Conservation (phyloP, 1,140 invertebrate genomes). For the Nebria ingens region DNA sequence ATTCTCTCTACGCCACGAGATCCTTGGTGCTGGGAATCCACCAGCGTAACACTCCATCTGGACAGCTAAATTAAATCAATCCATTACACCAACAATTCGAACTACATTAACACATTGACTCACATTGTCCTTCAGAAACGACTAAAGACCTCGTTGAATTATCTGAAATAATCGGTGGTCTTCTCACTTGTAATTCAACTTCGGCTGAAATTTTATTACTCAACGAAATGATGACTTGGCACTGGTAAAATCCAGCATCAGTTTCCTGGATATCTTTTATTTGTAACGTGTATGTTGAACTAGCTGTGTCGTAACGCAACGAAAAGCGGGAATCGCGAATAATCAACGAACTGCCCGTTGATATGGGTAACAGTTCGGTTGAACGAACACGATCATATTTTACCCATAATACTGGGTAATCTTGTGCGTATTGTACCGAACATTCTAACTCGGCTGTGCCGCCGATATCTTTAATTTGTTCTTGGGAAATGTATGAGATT, state of each 20-base stretch:
- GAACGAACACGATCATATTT: constrained; percentile 42
- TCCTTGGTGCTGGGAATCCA: constrained; percentile 68
- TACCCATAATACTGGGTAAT: constrained; percentile 76
- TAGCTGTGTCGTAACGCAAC: constrained; percentile 59
- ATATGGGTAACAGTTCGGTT: constrained; percentile 58
- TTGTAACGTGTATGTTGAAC: constrained; percentile 39
- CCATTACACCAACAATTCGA: not conserved
- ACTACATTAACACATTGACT: constrained; percentile 22
- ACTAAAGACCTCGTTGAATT: constrained; percentile 82
- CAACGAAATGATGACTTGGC: constrained; percentile 71
- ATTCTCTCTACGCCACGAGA: constrained; percentile 87
- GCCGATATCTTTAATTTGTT: constrained; percentile 85
- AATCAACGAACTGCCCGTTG: constrained; percentile 68
- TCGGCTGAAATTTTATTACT: constrained; percentile 71
- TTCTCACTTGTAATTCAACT: constrained; percentile 70
- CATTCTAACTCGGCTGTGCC: constrained; percentile 78
- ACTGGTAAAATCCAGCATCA: constrained; percentile 79
- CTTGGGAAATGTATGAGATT: constrained; percentile 83
- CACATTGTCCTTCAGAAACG: constrained; percentile 64
- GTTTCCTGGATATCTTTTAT: constrained; percentile 94
- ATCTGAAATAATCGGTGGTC: constrained; percentile 84
- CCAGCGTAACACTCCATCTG: constrained; percentile 79
- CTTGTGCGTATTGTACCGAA: constrained; percentile 78
- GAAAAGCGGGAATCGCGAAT: constrained; percentile 79
- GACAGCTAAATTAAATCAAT: constrained; percentile 40